Base-by-base conservation (phyloP, 2,113 vertebrate genomes). In the Melierax canorus region DNA sequence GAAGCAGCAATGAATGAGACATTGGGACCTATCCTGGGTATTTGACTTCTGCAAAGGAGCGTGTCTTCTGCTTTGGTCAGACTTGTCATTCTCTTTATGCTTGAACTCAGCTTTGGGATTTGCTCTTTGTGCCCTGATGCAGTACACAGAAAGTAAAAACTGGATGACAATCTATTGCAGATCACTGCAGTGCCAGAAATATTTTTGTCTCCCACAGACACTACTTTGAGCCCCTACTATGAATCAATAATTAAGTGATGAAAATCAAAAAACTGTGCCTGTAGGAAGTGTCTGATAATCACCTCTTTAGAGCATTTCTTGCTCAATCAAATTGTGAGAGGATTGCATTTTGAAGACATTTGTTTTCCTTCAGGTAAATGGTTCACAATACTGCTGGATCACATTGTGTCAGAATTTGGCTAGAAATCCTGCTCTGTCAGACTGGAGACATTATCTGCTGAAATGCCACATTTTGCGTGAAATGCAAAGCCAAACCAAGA, bases 1-100 rank as follows among this genome's bases (percentile, higher is more conserved):
- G 30, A 69, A 60, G 3, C 15, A 59, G 7, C 32, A 64, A 50
- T 27, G 29, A 74, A 62, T 36, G 39, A 59, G 36, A 15, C 12
- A 63, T 27, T 1, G 1, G 26, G 12, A 63, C 8, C 7, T 17
- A 3, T 27, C 22, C 9, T 22, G 14, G 5, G 3, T 11, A 72
- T 58, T 20, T 39, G 20, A n/a, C 9, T 43, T 85, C 53, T 90
- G 9, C 17, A 82, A 53, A 13, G 30, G 15, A 32, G 1, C 1
- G n/a, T 21, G 15, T 58, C 20, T 77, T 10, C 50, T 74, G 7
- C 39, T 90, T 69, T 4, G 0, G 10, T 39, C 32, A 75, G 21
- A 23, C 38, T 59, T 66, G 8, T 29, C 29, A 32, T 46, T 38
- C 16, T 69, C 26, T 56, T 59, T 66, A 59, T 55, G 13, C 10